Evolutionary conservation across 2,113 vertebrate species (phyloP).

Genomic region (Murina feae): DNA sequence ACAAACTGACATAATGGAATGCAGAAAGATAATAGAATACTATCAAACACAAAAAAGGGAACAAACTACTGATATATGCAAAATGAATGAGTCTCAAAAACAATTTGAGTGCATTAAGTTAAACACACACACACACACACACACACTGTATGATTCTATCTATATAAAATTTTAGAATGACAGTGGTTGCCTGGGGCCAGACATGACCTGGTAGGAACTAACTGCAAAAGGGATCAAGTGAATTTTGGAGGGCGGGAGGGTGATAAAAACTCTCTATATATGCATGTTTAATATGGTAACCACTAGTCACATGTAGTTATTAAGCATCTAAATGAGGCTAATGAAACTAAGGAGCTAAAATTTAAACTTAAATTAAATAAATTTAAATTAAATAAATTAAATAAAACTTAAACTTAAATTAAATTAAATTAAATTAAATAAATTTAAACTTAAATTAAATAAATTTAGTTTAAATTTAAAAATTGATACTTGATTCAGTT

Average conservation of each 20-base stretch:
- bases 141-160: not conserved
- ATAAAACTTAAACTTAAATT: not conserved
- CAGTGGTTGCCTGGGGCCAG: not conserved
- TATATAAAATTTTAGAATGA: not conserved
- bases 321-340: not conserved
- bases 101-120: not conserved
- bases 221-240: not conserved
- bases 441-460: not conserved
- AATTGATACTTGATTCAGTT: not conserved
- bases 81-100: not conserved
- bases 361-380: not conserved
- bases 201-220: not conserved
- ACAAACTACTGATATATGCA: not conserved
- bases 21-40: not conserved
- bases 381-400: not conserved
- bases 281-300: not conserved
- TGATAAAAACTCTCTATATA: not conserved
- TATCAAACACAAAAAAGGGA: not conserved
- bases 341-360: not conserved
- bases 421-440: not conserved
- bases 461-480: not conserved
- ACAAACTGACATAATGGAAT: not conserved
- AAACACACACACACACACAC: not conserved
- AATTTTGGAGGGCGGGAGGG: not conserved
- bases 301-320: not conserved